Evolutionary conservation across 2,888 invertebrate genomes (phyloP).

Genomic region (Dicranocentrus wangi): DNA sequence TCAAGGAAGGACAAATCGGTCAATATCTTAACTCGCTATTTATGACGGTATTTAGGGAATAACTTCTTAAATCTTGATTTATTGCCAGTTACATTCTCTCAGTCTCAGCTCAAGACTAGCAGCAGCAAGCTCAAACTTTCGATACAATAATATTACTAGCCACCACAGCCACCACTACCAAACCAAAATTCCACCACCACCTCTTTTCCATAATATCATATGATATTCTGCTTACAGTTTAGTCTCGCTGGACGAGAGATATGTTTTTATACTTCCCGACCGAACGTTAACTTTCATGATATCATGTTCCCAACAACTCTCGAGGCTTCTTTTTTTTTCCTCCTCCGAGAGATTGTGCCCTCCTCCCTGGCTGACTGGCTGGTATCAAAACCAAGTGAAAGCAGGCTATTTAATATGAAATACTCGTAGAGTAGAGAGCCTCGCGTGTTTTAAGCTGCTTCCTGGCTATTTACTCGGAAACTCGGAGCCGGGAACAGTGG

Average conservation of each 20-base stretch:
- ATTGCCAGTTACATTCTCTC: conserved; percentile 63
- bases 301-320: conserved; percentile 39
- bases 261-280: neutral
- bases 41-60: conserved; percentile 73
- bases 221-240: conserved; percentile 18
- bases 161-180: conserved; percentile 15
- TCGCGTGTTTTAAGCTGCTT: conserved; percentile 50
- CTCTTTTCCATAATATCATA: conserved; percentile 35
- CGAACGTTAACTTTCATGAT: conserved; percentile 49
- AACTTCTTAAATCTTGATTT: conserved; percentile 73
- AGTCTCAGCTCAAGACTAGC: neutral
- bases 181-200: conserved; percentile 23
- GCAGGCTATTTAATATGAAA: conserved; percentile 51
- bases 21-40: conserved; percentile 73
- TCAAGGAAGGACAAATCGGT: conserved; percentile 72
- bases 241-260: conserved; percentile 20
- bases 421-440: conserved; percentile 10
- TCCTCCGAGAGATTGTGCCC: conserved; percentile 48
- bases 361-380: too few relatives aligned
- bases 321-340: conserved; percentile 43
- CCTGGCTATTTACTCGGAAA: conserved; percentile 42
- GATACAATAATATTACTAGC: neutral
- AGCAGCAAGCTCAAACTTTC: conserved; percentile 1
- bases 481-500: neutral
- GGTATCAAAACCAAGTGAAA: conserved; percentile 41